phyloP scores from a whole-genome alignment of 64 coral and sea anemone species.

The Hydrozoanthus tunicans region DNA sequence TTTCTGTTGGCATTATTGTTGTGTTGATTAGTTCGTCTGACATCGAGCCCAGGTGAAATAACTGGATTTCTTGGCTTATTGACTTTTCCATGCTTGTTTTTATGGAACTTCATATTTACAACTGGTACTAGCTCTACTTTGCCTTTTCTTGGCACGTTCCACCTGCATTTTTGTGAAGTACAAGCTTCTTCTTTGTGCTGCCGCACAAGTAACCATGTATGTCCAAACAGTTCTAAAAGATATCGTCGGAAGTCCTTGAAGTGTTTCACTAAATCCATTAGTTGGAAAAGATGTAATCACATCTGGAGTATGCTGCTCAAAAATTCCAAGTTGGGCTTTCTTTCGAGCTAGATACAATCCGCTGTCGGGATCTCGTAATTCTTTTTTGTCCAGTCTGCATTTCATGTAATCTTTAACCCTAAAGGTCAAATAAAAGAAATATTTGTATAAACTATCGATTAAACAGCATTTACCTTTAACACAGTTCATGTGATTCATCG shows the following conservation, averaged over 20 bases:
- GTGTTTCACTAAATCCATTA: conserved; percentile 15
- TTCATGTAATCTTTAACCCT: conserved; percentile 57
- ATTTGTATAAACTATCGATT: too few species aligned
- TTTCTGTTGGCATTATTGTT: conserved; percentile 16
- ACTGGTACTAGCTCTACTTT: conserved; percentile 59
- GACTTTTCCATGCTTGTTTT: conserved; percentile 14
- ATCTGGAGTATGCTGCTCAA: background rate
- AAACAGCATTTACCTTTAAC: too few species aligned
- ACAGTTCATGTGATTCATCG: too few species aligned
- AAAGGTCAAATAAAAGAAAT: background rate
- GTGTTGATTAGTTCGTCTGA: background rate
- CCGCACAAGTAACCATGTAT: conserved; percentile 50
- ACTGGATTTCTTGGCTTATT: background rate
- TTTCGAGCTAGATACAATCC: conserved; percentile 44
- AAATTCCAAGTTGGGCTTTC: conserved; percentile 27
- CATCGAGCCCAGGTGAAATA: conserved; percentile 19
- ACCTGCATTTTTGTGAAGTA: conserved; percentile 62
- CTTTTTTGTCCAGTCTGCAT: conserved; percentile 4
- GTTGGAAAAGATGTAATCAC: conserved; percentile 15
- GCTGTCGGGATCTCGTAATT: conserved; percentile 47
- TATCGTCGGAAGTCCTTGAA: conserved; percentile 15
- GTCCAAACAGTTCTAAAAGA: conserved; percentile 53
- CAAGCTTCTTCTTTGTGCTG: conserved; percentile 26
- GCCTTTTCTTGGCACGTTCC: conserved; percentile 64
- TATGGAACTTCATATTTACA: conserved; percentile 42